Conservation (phyloP, 2,113 vertebrate species). For the Trichomycterus rosablanca region DNA sequence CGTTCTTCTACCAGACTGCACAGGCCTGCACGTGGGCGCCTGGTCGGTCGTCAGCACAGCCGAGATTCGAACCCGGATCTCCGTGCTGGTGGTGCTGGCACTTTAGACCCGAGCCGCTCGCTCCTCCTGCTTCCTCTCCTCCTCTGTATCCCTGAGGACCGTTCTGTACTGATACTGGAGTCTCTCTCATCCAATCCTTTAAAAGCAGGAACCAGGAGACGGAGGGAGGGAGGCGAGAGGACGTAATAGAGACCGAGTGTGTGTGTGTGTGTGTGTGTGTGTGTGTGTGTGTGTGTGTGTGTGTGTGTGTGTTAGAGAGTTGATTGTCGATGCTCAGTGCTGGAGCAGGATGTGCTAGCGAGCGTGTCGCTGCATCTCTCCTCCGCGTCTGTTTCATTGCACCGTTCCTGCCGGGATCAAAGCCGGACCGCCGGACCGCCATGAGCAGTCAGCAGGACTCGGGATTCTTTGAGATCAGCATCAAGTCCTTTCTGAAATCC, state of each 20-base stretch:
- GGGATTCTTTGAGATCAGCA: conserved; percentile 73
- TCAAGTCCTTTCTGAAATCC: conserved; percentile 71
- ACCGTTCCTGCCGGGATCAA: no score
- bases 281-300: conserved; percentile 31
- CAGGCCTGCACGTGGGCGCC: no score
- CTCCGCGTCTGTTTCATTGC: conserved; percentile 35
- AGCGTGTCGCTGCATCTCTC: conserved; percentile 17
- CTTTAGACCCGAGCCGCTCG: no score
- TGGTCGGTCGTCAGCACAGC: no score
- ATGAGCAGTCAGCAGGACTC: conserved; percentile 74
- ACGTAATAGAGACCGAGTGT: background rate
- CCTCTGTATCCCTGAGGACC: conserved; percentile 49
- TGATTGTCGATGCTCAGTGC: conserved; percentile 29
- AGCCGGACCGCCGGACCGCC: conserved; percentile 59
- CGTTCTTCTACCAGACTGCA: no score
- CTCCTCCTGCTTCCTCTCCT: conserved; percentile 22
- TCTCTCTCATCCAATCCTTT: conserved; percentile 42
- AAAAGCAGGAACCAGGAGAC: conserved; percentile 60
- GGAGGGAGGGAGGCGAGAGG: conserved; percentile 6
- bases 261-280: conserved; percentile 15
- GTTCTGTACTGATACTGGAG: conserved; percentile 64
- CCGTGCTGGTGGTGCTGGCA: no score
- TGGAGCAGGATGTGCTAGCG: conserved; percentile 34
- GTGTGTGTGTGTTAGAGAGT: conserved; percentile 9
- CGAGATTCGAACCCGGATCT: no score